These are phyloP conservation scores for Monopis laevigella DNA, from an alignment of 2,888 invertebrate species.

Conservation along the genomic window DNA sequence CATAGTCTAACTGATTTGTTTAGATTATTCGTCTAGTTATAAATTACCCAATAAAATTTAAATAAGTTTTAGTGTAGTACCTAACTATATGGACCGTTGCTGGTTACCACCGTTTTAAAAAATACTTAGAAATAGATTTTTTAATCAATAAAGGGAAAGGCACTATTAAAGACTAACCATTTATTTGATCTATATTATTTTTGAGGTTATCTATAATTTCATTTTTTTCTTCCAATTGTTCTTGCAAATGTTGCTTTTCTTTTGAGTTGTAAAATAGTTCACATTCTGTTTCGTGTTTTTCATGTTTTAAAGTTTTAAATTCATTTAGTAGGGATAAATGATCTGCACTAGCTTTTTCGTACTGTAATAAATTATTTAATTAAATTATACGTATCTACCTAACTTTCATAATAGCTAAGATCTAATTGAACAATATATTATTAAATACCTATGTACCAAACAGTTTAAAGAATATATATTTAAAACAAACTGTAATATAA, in stretches of 20 bases:
- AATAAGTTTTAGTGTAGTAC: not conserved
- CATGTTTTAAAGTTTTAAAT: conserved; percentile 42
- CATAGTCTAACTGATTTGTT: too few relatives aligned
- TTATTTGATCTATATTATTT: conserved; percentile 45
- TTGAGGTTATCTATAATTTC: conserved; percentile 38
- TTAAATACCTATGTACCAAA: too few relatives aligned
- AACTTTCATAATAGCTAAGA: too few relatives aligned
- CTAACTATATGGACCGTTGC: not conserved
- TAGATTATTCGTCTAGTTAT: too few relatives aligned
- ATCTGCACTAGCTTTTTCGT: conserved; percentile 24
- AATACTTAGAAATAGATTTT: too few relatives aligned
- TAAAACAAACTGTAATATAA: conserved; percentile 1
- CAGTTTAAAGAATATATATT: not conserved
- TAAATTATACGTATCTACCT: too few relatives aligned
- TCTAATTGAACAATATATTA: too few relatives aligned
- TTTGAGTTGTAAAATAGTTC: conserved; percentile 36
- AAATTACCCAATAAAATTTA: too few relatives aligned
- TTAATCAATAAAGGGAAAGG: too few relatives aligned
- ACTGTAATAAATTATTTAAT: conserved; percentile 14
- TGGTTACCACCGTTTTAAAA: too few relatives aligned
- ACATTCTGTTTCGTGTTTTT: conserved; percentile 39
- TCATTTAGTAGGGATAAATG: conserved; percentile 36
- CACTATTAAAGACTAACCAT: conserved; percentile 31
- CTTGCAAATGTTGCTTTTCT: conserved; percentile 40
- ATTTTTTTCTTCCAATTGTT: conserved; percentile 39